phyloP scores from a whole-genome alignment of 2,888 invertebrate genomes.

The Cheilosia grossa region DNA sequence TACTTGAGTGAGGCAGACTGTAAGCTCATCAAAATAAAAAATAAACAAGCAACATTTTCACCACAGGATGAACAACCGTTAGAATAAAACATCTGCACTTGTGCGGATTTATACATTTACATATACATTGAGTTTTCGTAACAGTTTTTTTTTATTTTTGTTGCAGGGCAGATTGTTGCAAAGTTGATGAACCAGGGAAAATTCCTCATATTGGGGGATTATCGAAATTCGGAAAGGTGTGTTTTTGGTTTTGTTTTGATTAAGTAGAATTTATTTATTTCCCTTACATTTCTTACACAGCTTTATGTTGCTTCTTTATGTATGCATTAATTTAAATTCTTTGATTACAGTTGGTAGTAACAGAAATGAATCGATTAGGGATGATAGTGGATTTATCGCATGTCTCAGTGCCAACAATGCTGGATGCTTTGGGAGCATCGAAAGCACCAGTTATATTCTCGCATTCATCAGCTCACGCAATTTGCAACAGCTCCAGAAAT shows the following conservation, averaged over 20 bases:
- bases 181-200: conserved; percentile 86
- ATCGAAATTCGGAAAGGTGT: conserved; percentile 86
- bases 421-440: conserved; percentile 89
- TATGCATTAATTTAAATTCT: conserved; percentile 9
- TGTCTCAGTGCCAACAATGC: conserved; percentile 92
- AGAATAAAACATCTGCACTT: conserved; percentile 24
- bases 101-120: conserved; percentile 10
- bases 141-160: conserved; percentile 22
- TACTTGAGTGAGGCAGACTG: too few relatives aligned
- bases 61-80: not conserved
- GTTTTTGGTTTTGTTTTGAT: conserved; percentile 70
- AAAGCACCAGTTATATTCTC: conserved; percentile 94
- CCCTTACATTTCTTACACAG: too few relatives aligned
- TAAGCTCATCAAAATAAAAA: conserved; percentile 7
- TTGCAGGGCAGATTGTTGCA: conserved; percentile 87
- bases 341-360: conserved; percentile 87
- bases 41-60: conserved; percentile 16
- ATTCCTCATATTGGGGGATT: conserved; percentile 86
- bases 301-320: not conserved
- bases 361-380: conserved; percentile 94
- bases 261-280: not conserved
- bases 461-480: conserved; percentile 91
- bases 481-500: conserved; percentile 92
- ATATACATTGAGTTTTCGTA: conserved; percentile 14
- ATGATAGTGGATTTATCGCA: conserved; percentile 94